Base-by-base conservation (phyloP, 1,140 invertebrate species). In the Panagrolaimus sp. region DNA sequence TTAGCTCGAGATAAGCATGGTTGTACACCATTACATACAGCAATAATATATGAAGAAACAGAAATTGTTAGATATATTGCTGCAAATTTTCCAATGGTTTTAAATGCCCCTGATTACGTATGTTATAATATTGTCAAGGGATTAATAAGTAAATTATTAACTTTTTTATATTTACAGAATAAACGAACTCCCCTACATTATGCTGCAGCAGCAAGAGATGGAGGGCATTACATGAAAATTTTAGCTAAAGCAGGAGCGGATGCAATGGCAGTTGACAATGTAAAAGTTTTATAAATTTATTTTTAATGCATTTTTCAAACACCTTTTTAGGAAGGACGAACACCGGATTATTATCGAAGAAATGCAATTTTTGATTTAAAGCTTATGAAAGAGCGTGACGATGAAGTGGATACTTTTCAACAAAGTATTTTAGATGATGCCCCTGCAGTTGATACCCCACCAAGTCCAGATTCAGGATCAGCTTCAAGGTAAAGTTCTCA, bases 111-210 rank as follows among this genome's bases (percentile, higher is more conserved):
- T 32, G 80, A 83, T 58, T 80, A 82, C 74, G 76, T 78, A 45
- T 74, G 74, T 24, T 15, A 26, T 17, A 43, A 21, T 12, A 17
- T 70, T 63, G 10, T 14, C 14, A 64, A 43, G 44, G 65, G 24
- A n/a, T 65, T n/a, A 43, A n/a, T 28, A 21, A 46, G 48, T 28
- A 8, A 73, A 38, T 65, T 44, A n/a, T 10, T 44, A 28, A 44
- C 66, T 44, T 63, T 47, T 26, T 8, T 21, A 45, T 72, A 10
- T 63, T 73, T 77, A 66, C 68, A 89, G 79, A 88, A 91, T 83
- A 91, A 91, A 38, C 85, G 92, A 76, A 93, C 91, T 3, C 88
- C 92, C n/a, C 86, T 95, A 65, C 92, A 95, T 85, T 95, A 94
- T 83, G 91, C 92, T 4, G 90, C 91, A 10, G 89, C 89, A 2